Percentiles rank a stretch among this genome's conserved stretches.
Evolutionary conservation across 2,797 vertebrate genomes (phyloP).

Genomic region (Urosaurus nigricauda): DNA sequence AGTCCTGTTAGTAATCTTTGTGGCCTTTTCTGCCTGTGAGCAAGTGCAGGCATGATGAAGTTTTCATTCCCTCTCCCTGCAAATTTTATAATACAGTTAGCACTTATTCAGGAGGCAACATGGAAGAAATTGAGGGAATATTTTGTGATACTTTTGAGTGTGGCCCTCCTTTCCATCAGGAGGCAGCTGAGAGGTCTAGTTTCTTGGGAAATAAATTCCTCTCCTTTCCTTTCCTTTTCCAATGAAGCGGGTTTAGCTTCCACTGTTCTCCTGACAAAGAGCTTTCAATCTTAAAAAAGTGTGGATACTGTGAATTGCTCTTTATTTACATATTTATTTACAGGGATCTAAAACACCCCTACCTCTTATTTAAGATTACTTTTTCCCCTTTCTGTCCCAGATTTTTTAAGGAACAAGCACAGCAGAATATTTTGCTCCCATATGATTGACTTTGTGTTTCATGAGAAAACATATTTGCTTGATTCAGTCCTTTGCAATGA

Average conservation of each 20-base stretch:
- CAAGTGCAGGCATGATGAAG: neutral
- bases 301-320: neutral
- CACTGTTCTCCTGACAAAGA: neutral
- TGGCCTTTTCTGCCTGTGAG: neutral
- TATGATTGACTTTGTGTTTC: neutral
- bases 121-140: neutral
- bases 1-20: rapidly evolving
- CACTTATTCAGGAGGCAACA: neutral
- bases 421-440: too few relatives aligned
- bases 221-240: neutral
- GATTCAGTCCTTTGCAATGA: too few relatives aligned
- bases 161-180: too few relatives aligned
- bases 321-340: constrained; percentile 27
- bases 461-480: neutral
- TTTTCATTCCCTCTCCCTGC: neutral
- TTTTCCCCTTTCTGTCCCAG: neutral
- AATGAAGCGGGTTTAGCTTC: neutral
- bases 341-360: neutral
- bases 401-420: too few relatives aligned
- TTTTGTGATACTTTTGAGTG: rapidly evolving
- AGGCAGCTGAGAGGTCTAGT: neutral
- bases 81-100: neutral
- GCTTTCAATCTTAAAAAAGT: neutral
- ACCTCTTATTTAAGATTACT: neutral
- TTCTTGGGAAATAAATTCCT: neutral